These are phyloP conservation scores for Hyles euphorbiae DNA, from an alignment of 1,140 invertebrate genomes.

Conservation along the genomic window DNA sequence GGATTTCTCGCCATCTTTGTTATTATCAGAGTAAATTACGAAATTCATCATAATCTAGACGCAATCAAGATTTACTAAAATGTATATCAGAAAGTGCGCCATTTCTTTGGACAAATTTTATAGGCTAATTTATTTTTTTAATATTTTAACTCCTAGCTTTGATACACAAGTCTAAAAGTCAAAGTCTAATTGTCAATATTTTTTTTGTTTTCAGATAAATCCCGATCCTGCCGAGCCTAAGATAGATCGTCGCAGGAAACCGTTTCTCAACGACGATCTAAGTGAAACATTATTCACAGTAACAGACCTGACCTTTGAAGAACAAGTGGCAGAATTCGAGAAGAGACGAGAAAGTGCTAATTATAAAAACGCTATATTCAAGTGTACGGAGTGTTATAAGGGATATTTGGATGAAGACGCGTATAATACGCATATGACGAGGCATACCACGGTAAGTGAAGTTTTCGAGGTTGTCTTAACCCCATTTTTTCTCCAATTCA, in stretches of 20 bases:
- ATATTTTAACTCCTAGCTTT: no score
- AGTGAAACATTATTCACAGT: conserved; percentile 60
- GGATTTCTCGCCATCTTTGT: no score
- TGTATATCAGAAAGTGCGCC: no score
- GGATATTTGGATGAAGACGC: conserved; percentile 62
- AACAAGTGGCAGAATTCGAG: conserved; percentile 53
- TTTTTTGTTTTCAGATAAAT: conserved; percentile 12
- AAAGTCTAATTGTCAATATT: no score
- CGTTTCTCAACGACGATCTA: conserved; percentile 55
- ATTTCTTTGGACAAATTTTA: no score
- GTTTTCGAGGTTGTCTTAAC: background rate
- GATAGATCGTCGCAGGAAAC: conserved; percentile 52
- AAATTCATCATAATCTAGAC: no score
- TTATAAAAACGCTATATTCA: conserved; percentile 53
- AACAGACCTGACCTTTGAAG: conserved; percentile 48
- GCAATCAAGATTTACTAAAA: no score
- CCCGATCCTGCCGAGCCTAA: conserved; percentile 40
- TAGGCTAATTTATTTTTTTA: no score
- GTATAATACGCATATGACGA: conserved; percentile 47
- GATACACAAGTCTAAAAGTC: no score
- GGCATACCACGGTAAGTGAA: conserved; percentile 55
- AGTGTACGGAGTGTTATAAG: conserved; percentile 57
- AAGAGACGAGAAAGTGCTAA: conserved; percentile 52
- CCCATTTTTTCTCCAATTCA: no score
- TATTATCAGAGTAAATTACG: no score